Base-by-base conservation (phyloP, 2,797 vertebrate species). In the Enteromius treurensis region DNA sequence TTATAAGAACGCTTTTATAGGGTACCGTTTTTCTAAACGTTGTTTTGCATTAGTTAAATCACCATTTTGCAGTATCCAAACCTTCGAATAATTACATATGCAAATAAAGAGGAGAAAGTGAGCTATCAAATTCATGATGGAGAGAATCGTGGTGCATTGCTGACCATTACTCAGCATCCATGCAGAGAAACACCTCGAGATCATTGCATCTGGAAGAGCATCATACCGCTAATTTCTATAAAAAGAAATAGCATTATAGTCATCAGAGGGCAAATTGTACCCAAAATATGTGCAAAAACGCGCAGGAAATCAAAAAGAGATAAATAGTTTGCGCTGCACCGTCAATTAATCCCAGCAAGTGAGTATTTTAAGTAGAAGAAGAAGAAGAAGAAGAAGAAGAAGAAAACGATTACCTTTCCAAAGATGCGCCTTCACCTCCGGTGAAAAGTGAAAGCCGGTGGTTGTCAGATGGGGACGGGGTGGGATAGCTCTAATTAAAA, bases 141-240 rank as follows among this genome's bases (percentile, higher is more conserved):
- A 62, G 15, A 67, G 10, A 21, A 32, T 53, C 42, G 11, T 80
- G 60, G 83, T 78, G 84, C 82, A 87, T 74, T 87, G 81, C 86
- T 86, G 82, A 86, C 82, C 85, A 82, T 90, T 90, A 88, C 85
- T 87, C 86, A 88, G 89, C 89, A 89, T 84, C 64, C 51, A 55
- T 32, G 60, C 60, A 64, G 26, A 64, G 70, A 82, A 70, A 82
- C 62, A 68, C 51, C 21, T 70, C 19, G 29, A 49, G n/a, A 78
- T 40, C 34, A 65, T 71, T 64, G 42, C 75, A 84, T 67, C 26
- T 40, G 3, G n/a, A 49, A 40, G 15, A 42, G 53, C 49, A 74
- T 1, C 3, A 34, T 40, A 75, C 26, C 3, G 23, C 42, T 49
- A 74, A 81, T n/a, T 71, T 47, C 19, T 26, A 23, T 37, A 47